Evolutionary conservation across 2,888 invertebrate genomes (phyloP).

Genomic region (Lobophora halterata): DNA sequence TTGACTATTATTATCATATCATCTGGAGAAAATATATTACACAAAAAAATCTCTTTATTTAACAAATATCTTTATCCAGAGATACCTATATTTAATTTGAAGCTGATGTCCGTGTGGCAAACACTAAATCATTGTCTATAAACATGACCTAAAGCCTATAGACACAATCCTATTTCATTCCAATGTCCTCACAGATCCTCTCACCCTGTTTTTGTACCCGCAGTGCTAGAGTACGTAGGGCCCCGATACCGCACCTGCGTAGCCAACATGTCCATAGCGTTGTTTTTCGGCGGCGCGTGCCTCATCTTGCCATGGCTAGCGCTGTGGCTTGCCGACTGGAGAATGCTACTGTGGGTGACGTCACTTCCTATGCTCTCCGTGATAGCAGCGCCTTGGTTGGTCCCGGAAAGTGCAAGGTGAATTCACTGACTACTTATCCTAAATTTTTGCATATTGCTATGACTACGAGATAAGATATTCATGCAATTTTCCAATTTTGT

Average conservation of each 20-base stretch:
- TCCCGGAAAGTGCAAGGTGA: slow-evolving; percentile 67
- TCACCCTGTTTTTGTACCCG: slow-evolving; percentile 16
- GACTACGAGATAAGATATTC: too few species aligned
- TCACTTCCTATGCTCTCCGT: slow-evolving; percentile 62
- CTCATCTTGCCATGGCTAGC: slow-evolving; percentile 73
- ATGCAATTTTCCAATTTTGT: too few species aligned
- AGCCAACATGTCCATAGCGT: slow-evolving; percentile 74
- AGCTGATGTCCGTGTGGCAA: too few species aligned
- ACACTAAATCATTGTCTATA: too few species aligned
- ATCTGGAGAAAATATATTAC: too few species aligned
- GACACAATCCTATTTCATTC: background rate
- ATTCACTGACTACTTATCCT: background rate
- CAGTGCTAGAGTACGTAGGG: slow-evolving; percentile 75
- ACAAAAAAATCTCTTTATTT: too few species aligned
- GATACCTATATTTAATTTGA: too few species aligned
- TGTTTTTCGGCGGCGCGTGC: slow-evolving; percentile 72
- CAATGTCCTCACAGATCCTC: slow-evolving; percentile 2
- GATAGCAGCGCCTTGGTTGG: slow-evolving; percentile 53
- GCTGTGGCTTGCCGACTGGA: slow-evolving; percentile 66
- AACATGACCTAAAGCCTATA: too few species aligned
- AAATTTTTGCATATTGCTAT: too few species aligned
- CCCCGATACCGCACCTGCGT: slow-evolving; percentile 71
- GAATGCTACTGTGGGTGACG: slow-evolving; percentile 61
- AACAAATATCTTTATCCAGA: too few species aligned
- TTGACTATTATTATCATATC: too few species aligned